Base-by-base conservation (phyloP, 2,113 vertebrate species). In the Limanda limanda region DNA sequence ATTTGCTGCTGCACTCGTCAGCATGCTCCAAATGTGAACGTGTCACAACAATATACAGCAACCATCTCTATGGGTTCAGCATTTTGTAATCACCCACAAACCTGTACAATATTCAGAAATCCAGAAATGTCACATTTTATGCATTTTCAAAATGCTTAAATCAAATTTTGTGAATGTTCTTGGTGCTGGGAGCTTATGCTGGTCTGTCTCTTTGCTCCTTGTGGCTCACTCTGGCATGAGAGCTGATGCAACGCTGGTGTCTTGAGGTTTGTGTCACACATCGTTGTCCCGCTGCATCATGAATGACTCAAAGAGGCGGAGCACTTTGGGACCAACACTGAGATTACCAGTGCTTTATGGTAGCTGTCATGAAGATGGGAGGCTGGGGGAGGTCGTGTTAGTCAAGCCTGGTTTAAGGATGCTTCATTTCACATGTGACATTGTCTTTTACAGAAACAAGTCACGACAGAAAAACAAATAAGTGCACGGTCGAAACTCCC, bases 281-380 rank as follows among this genome's bases (percentile, higher is more conserved):
- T 74, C 27, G 71, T 17, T 54, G 77, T 76, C 55, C 35, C 47
- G 55, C 35, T 64, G 48, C 51, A 73, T 71, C 67, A 59, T 69
- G 78, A 81, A 55, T 69, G 78, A 78, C 48, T 81, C 77, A 67
- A 27, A 40, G 20, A 71, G 42, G 48, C n/a, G 31, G 11, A 57
- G 48, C 64, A 83, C 58, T 61, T 59, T 7, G 13, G 59, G 57
- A 62, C 47, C 58, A 69, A 52, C 47, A 62, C 54, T 52, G 66
- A 68, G 45, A 18, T 27, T 70, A 74, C 42, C 20, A 57, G 51
- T 48, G 60, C 58, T 20, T 20, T 59, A 10, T 20, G 42, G 52
- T 20, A 74, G 74, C 67, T 75, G 55, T 24, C 27, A 60, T 68
- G 7, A 20, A 42, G 66, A 24, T 42, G 23, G 4, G 9, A 35